Evolutionary conservation across 1,140 invertebrate species (phyloP), one percentile per base, ranked within the genome.

Genomic region (Lysiphlebus fabarum): DNA sequence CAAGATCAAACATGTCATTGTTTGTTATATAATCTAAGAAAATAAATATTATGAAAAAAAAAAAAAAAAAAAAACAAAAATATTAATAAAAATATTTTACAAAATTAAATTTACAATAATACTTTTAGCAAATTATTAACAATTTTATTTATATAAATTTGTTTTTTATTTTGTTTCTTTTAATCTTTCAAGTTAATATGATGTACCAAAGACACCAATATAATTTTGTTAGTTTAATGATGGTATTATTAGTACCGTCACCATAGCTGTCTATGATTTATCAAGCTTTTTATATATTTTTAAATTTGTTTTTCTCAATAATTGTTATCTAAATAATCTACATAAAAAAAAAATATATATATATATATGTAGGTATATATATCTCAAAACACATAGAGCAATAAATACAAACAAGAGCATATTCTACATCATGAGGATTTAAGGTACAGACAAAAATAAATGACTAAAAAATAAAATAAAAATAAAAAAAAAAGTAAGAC

Each of bases 1-100:
- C 92, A 76, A 94, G 82, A 80, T 91, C 88, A 75, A 90, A 90
- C 85, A 90, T 89, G 73, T 90, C 89, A 70, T 86, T 84, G 80
- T 87, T 89, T 59, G 88, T 86, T 74, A 91, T 77, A 66, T 76
- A 80, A 78, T 79, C 78, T 80, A 51, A 33, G 49, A 38, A 34
- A 51, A n/a, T 40, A 38, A 51, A 7, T 37, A 40, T 38, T 12
- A 8, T 9, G 36, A 7, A 51, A 47, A 53, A 38, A 7, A 47
- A 43, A 53, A 38, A 7, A 47, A 43, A n/a, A 12, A 38, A 51
- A 7, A 51, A 51, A 12, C n/a, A 1, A 34, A 49, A 7, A 51
- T 17, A 53, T 47, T 5, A 47, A 43, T 55, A 14, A 37, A 6
- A 34, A 40, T 11, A 1, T 40, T 11, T 40, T 40, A 6, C 9